phyloP scores from a whole-genome alignment of 2,113 vertebrate species.

The Platysternon megacephalum region DNA sequence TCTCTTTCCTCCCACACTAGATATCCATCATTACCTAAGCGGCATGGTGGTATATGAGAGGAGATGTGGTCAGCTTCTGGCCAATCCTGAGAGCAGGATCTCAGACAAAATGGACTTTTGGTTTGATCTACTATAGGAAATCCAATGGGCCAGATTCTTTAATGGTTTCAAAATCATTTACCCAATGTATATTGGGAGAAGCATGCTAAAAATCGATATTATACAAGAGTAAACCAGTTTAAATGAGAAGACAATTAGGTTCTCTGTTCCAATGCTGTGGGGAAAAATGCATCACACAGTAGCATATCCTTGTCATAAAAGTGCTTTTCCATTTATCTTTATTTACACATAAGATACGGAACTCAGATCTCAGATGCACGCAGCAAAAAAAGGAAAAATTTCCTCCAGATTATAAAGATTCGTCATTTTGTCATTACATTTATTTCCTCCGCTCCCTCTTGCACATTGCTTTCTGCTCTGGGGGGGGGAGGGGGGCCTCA shows the following conservation, averaged over 20 bases:
- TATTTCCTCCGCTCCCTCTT: slow-evolving; percentile 60
- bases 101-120: not conserved
- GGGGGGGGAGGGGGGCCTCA: slow-evolving; percentile 12
- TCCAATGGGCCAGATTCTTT: not conserved
- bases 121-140: not conserved
- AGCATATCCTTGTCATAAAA: slow-evolving; percentile 50
- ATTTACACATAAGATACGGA: slow-evolving; percentile 64
- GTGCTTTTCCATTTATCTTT: slow-evolving; percentile 41
- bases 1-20: not conserved
- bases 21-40: not conserved
- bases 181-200: not conserved
- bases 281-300: slow-evolving; percentile 30
- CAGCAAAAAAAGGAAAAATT: slow-evolving; percentile 46
- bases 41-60: not conserved
- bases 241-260: not conserved
- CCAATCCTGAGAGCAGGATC: not conserved
- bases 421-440: slow-evolving; percentile 67
- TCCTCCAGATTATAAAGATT: slow-evolving; percentile 68
- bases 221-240: not conserved
- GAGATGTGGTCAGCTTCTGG: not conserved
- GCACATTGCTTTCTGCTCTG: slow-evolving; percentile 50
- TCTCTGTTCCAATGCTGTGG: not conserved
- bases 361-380: slow-evolving; percentile 50
- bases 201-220: not conserved
- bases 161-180: not conserved